phyloP scores from a whole-genome alignment of 2,888 invertebrate genomes.

The Melitaea athalia region DNA sequence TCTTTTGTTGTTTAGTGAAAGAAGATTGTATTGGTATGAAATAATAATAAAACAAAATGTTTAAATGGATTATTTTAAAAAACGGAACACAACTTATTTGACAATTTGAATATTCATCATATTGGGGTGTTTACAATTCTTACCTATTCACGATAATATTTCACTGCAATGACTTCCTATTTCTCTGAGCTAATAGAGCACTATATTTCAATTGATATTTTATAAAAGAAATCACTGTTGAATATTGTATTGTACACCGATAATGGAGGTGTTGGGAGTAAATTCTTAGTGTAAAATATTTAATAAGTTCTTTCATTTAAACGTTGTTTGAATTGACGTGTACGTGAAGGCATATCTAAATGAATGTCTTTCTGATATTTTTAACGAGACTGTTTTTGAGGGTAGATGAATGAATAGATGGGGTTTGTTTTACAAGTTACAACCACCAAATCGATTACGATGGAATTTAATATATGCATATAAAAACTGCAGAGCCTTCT shows the following conservation, averaged over 20 bases:
- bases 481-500: no score
- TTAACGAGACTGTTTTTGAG: no score
- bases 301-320: neutral
- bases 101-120: neutral
- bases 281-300: neutral
- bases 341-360: no score
- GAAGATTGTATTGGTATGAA: neutral
- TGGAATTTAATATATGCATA: no score
- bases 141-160: neutral
- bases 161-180: neutral
- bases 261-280: neutral
- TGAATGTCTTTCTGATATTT: no score
- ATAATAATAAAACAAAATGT: neutral
- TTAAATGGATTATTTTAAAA: neutral
- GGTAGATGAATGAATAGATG: no score
- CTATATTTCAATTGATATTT: neutral
- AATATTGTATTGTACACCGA: neutral
- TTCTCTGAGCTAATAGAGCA: neutral
- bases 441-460: no score
- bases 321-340: no score
- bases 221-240: neutral
- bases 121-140: neutral
- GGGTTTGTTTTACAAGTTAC: no score
- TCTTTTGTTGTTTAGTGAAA: neutral
- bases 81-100: no score